These are phyloP conservation scores for Mythimna albipuncta DNA, from an alignment of 2,888 invertebrate species.

Conservation along the genomic window DNA sequence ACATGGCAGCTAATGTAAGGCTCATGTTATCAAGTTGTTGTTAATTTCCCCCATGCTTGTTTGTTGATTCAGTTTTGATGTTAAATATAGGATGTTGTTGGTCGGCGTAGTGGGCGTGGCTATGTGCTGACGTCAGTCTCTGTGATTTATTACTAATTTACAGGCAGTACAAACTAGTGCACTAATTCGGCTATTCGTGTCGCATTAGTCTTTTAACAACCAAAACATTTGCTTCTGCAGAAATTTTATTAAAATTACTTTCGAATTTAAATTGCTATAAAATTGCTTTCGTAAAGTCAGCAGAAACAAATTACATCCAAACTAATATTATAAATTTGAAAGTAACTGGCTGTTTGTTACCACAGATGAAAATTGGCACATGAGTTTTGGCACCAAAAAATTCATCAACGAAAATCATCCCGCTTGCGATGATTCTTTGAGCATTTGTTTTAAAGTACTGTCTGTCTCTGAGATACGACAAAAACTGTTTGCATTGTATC, in stretches of 20 bases:
- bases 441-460: too few relatives aligned
- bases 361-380: too few relatives aligned
- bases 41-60: slow-evolving; percentile 20
- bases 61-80: slow-evolving; percentile 12
- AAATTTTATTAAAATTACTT: neutral
- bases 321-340: too few relatives aligned
- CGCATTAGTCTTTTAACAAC: neutral
- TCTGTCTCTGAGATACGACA: too few relatives aligned
- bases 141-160: slow-evolving; percentile 13
- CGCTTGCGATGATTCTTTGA: neutral
- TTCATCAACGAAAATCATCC: too few relatives aligned
- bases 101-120: slow-evolving; percentile 8
- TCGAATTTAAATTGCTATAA: neutral
- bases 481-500: neutral
- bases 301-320: too few relatives aligned
- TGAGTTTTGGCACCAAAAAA: too few relatives aligned
- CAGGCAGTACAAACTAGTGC: neutral
- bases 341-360: too few relatives aligned
- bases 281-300: too few relatives aligned
- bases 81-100: slow-evolving; percentile 23
- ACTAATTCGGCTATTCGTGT: neutral
- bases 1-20: slow-evolving; percentile 22
- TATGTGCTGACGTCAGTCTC: neutral
- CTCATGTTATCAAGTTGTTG: neutral
- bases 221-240: neutral